phyloP scores from a whole-genome alignment of 2,797 vertebrate genomes.

The Xiphophorus birchmanni region DNA sequence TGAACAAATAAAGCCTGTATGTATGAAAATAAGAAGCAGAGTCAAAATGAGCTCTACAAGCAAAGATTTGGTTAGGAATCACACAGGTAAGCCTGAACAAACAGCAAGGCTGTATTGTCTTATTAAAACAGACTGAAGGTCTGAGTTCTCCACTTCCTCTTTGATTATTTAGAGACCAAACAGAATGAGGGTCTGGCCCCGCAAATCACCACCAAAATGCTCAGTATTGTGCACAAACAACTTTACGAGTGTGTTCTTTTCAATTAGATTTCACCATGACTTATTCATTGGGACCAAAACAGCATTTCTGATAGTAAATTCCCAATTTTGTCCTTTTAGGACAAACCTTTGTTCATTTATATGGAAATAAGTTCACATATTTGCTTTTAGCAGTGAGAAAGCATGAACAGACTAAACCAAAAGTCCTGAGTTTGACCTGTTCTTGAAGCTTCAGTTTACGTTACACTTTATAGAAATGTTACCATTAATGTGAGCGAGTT shows the following conservation, averaged over 20 bases:
- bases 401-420: neutral
- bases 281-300: neutral
- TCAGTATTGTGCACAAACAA: neutral
- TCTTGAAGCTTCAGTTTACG: neutral
- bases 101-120: neutral
- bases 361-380: neutral
- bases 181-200: neutral
- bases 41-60: neutral
- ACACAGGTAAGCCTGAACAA: constrained; percentile 1
- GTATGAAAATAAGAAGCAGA: neutral
- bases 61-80: constrained; percentile 5
- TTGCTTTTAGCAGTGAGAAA: neutral
- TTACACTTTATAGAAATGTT: neutral
- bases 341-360: neutral
- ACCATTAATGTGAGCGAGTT: neutral
- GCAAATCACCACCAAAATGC: neutral
- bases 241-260: neutral
- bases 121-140: constrained; percentile 1
- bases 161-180: constrained; percentile 4
- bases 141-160: neutral
- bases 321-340: neutral
- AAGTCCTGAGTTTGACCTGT: neutral
- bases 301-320: neutral
- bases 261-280: neutral
- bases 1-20: constrained; percentile 4